These are phyloP conservation scores for Mormyrus hasselquistii DNA, from an alignment of 2,797 vertebrate genomes.

Conservation along the genomic window DNA sequence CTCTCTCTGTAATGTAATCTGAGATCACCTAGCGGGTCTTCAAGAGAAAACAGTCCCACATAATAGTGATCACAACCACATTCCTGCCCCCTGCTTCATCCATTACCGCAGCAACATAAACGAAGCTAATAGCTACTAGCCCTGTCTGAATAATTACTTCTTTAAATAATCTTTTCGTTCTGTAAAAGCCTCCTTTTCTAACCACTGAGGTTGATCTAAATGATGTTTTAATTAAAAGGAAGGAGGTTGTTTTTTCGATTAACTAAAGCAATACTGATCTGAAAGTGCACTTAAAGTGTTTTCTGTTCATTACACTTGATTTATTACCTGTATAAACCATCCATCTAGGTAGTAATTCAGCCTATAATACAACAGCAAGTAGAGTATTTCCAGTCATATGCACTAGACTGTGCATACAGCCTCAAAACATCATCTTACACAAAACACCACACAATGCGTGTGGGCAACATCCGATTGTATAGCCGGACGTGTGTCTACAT, in stretches of 20 bases:
- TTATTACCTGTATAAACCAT: slow-evolving; percentile 3
- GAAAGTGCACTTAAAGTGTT: neutral
- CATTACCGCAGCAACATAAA: neutral
- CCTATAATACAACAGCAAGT: neutral
- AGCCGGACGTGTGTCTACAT: neutral
- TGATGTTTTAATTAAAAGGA: neutral
- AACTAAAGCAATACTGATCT: neutral
- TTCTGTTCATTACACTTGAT: neutral
- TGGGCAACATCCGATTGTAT: neutral
- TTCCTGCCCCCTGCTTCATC: neutral
- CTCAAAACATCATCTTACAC: neutral
- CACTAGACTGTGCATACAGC: neutral
- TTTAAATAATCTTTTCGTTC: neutral
- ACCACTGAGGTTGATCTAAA: neutral
- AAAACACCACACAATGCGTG: neutral
- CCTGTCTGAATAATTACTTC: neutral
- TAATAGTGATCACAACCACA: neutral
- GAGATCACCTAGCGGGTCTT: neutral
- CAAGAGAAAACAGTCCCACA: neutral
- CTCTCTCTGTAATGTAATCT: neutral
- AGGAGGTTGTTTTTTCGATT: neutral
- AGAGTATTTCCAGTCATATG: neutral
- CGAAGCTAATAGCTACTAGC: neutral
- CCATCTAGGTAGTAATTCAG: neutral
- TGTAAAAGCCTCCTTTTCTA: neutral